Conservation (phyloP, 2,113 vertebrate genomes). For the Petromus typicus region DNA sequence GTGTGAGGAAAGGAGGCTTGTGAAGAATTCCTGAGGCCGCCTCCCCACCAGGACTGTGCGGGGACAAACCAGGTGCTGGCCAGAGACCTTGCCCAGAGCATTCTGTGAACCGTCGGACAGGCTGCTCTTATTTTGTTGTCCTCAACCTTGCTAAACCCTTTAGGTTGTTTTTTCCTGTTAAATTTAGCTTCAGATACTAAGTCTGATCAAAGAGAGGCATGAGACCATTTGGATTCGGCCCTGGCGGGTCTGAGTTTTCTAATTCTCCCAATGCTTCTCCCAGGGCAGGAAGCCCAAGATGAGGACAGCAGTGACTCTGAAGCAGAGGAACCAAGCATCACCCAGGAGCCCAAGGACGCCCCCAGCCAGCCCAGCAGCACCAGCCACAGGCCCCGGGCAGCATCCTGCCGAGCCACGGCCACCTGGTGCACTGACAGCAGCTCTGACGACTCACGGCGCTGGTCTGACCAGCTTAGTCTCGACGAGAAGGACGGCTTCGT, state of each 20-base stretch:
- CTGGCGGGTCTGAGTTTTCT: fast-evolving
- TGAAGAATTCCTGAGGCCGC: too few relatives aligned
- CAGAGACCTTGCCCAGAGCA: neutral
- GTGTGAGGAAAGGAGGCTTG: fast-evolving
- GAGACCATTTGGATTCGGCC: neutral
- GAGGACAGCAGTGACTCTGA: slow-evolving; percentile 99
- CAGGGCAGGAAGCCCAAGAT: slow-evolving; percentile 93
- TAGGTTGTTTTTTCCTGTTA: neutral
- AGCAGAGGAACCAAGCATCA: slow-evolving; percentile 90
- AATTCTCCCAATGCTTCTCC: slow-evolving; percentile 30
- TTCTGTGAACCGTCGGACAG: neutral
- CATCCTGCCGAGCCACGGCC: slow-evolving; percentile 85
- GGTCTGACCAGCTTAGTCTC: slow-evolving; percentile 97
- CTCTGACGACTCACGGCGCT: slow-evolving; percentile 95
- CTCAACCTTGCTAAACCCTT: neutral
- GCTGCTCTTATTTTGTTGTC: neutral
- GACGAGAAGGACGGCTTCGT: slow-evolving; percentile 99
- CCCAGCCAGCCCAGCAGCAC: slow-evolving; percentile 90
- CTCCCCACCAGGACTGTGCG: fast-evolving
- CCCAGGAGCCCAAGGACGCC: slow-evolving; percentile 87
- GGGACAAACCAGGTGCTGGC: neutral
- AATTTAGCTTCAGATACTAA: neutral
- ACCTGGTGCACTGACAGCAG: slow-evolving; percentile 92
- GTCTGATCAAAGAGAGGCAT: neutral
- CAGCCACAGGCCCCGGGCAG: slow-evolving; percentile 90